Percentiles rank a stretch among this genome's conserved stretches.
Evolutionary conservation across 2,888 invertebrate species (phyloP).

Genomic region (Zaprionus obscuricornis): DNA sequence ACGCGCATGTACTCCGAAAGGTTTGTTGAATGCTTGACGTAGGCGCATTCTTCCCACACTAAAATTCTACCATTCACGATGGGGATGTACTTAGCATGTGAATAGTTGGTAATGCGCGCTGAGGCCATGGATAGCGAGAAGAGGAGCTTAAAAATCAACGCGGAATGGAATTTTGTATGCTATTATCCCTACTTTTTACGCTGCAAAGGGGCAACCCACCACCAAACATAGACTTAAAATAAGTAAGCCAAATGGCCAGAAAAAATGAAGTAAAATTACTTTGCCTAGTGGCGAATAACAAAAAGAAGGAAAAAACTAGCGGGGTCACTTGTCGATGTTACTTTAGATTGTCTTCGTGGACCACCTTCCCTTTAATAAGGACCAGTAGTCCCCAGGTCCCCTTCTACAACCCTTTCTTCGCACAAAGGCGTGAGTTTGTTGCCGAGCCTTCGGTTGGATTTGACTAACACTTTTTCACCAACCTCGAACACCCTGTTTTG

Average conservation of each 20-base stretch:
- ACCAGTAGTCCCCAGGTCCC: slow-evolving; percentile 20
- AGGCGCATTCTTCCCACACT: slow-evolving; percentile 20
- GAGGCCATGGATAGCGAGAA: slow-evolving; percentile 8
- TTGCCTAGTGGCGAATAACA: slow-evolving; percentile 1
- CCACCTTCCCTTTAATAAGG: slow-evolving; percentile 19
- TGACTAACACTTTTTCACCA: slow-evolving; percentile 14
- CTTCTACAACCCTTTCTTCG: slow-evolving; percentile 12
- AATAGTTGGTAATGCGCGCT: slow-evolving; percentile 17
- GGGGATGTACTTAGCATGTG: slow-evolving; percentile 21
- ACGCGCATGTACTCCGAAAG: slow-evolving; percentile 8
- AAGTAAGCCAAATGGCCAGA: slow-evolving; percentile 2
- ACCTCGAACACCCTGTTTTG: slow-evolving; percentile 23
- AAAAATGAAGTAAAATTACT: not conserved
- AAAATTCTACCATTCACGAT: slow-evolving; percentile 16
- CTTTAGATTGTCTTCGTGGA: slow-evolving; percentile 19
- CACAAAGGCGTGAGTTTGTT: slow-evolving; percentile 22
- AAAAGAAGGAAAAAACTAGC: slow-evolving; percentile 5
- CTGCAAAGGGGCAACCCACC: not conserved
- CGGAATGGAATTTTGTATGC: no score
- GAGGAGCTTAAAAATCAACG: slow-evolving; percentile 6
- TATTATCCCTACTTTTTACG: no score
- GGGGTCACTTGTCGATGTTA: not conserved
- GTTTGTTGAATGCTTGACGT: slow-evolving; percentile 8
- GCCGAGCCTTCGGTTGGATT: slow-evolving; percentile 15
- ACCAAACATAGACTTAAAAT: slow-evolving; percentile 3